Evolutionary conservation across 2,888 invertebrate species (phyloP).

Genomic region (Eupsilia transversa): DNA sequence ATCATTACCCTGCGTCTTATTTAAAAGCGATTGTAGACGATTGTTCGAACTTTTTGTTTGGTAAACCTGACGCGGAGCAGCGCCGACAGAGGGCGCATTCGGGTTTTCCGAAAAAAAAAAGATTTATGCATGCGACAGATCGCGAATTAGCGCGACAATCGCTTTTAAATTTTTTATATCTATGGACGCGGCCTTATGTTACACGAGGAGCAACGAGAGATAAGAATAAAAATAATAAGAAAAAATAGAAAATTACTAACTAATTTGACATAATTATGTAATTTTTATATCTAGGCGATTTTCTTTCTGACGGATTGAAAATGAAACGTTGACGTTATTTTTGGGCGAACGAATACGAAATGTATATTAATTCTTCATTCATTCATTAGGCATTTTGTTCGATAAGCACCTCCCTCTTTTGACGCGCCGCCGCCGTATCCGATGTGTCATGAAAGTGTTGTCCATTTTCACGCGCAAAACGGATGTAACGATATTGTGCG

Average conservation of each 20-base stretch:
- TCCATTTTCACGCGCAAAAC: not conserved
- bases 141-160: too few species aligned
- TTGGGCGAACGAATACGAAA: not conserved
- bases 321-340: not conserved
- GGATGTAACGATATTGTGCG: not conserved
- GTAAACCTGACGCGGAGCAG: too few species aligned
- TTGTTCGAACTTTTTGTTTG: too few species aligned
- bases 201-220: not conserved
- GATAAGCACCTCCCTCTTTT: not conserved
- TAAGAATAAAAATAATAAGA: not conserved
- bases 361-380: not conserved
- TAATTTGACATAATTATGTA: not conserved
- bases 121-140: too few species aligned
- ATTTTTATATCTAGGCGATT: not conserved
- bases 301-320: not conserved
- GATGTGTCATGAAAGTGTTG: not conserved
- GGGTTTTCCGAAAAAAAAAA: too few species aligned
- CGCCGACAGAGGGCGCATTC: too few species aligned
- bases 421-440: too few species aligned
- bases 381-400: not conserved
- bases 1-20: not conserved
- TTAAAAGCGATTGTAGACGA: too few species aligned
- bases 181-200: too few species aligned
- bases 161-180: too few species aligned
- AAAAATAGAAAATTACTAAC: too few species aligned